phyloP scores from a whole-genome alignment of 2,888 invertebrate genomes.

The Chrysolina haemoptera region DNA sequence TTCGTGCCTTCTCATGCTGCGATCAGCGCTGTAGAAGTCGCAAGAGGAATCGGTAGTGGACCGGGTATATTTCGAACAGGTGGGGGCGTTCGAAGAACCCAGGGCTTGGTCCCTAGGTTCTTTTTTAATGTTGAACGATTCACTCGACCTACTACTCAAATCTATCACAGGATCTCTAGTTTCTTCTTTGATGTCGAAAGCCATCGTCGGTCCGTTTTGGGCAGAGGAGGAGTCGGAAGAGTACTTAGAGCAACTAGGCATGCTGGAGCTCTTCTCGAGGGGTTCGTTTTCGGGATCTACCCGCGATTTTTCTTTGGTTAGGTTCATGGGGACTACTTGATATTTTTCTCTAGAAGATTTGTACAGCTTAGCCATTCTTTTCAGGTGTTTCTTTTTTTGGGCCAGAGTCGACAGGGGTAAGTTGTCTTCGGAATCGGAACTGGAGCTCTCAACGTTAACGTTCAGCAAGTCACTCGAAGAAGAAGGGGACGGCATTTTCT shows the following conservation, averaged over 20 bases:
- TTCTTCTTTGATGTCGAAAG: constrained; percentile 9
- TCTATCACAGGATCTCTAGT: not conserved
- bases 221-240: constrained; percentile 28
- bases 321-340: not conserved
- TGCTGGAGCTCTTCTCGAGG: constrained; percentile 9
- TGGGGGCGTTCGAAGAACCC: constrained; percentile 35
- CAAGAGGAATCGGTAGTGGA: constrained; percentile 27
- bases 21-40: constrained; percentile 13
- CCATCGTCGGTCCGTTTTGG: constrained; percentile 10
- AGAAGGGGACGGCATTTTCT: constrained; percentile 31
- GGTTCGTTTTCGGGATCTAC: constrained; percentile 25
- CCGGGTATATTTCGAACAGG: constrained; percentile 42
- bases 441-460: constrained; percentile 35
- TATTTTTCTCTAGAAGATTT: constrained; percentile 20
- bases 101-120: constrained; percentile 25
- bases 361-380: constrained; percentile 31
- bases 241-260: constrained; percentile 43
- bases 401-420: constrained; percentile 47
- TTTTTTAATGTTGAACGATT: constrained; percentile 12
- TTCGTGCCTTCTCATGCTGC: constrained; percentile 8
- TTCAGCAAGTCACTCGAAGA: constrained; percentile 32
- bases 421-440: constrained; percentile 49
- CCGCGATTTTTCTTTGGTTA: constrained; percentile 35
- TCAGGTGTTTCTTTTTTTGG: constrained; percentile 33
- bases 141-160: not conserved